phyloP scores from a whole-genome alignment of 2,797 vertebrate species.

The Picus viridis region DNA sequence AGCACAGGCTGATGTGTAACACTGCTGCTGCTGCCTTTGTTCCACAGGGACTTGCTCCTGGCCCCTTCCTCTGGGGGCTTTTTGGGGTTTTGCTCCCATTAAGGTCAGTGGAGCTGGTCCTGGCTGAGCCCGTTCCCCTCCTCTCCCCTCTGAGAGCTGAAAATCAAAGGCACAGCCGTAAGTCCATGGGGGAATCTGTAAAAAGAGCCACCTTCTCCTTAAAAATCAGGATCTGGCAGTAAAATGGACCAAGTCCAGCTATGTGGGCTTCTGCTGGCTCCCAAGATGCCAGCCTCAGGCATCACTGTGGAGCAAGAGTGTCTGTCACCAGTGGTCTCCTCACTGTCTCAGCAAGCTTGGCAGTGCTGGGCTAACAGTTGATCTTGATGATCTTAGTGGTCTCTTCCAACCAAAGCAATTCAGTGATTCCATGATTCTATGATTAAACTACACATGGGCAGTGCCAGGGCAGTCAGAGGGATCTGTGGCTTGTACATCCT shows the following conservation, averaged over 20 bases:
- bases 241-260: neutral
- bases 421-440: too few relatives aligned
- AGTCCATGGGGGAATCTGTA: too few relatives aligned
- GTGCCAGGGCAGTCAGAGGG: neutral
- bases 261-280: neutral
- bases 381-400: neutral
- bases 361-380: neutral
- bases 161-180: neutral
- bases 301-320: neutral
- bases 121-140: neutral
- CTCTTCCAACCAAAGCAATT: neutral
- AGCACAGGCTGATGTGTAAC: neutral
- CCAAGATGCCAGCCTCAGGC: accelerated
- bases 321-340: neutral
- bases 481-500: neutral
- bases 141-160: too few relatives aligned
- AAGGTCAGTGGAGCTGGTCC: neutral
- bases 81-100: accelerated
- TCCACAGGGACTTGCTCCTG: neutral
- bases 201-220: neutral
- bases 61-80: neutral
- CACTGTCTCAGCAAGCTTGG: accelerated
- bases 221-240: neutral
- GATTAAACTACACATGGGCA: neutral
- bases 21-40: too few relatives aligned